These are phyloP conservation scores for Blomia tropicalis DNA, from an alignment of 2,888 invertebrate species.

Conservation along the genomic window DNA sequence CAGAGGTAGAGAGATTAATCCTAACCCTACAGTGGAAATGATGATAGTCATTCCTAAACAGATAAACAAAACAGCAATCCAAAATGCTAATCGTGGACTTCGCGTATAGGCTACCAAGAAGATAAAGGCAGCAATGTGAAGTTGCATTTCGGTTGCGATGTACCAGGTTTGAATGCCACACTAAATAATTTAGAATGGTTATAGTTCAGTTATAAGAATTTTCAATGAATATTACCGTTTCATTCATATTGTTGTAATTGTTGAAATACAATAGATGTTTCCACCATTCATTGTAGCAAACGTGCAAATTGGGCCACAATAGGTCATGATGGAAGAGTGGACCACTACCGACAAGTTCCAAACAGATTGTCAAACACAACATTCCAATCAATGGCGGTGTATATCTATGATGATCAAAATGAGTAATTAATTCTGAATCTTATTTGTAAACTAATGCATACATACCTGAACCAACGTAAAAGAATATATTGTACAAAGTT, in stretches of 20 bases:
- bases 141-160: slow-evolving; percentile 17
- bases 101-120: slow-evolving; percentile 6
- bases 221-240: slow-evolving; percentile 5
- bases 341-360: slow-evolving; percentile 17
- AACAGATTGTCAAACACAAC: slow-evolving; percentile 8
- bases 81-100: slow-evolving; percentile 11
- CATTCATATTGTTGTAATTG: slow-evolving; percentile 6
- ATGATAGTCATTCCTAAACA: neutral
- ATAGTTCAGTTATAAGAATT: neutral
- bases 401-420: too few species aligned
- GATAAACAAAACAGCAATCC: neutral
- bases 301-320: neutral
- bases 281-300: slow-evolving; percentile 21
- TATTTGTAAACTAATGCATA: too few species aligned
- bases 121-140: slow-evolving; percentile 15
- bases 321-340: slow-evolving; percentile 19
- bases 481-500: neutral
- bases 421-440: too few species aligned
- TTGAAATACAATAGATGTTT: slow-evolving; percentile 11
- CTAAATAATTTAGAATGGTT: neutral
- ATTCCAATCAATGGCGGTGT: slow-evolving; percentile 17
- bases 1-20: neutral
- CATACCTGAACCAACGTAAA: slow-evolving; percentile 18
- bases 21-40: neutral
- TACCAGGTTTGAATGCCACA: slow-evolving; percentile 13